Percentiles rank a stretch among this genome's conserved stretches.
Conservation (phyloP, 2,797 vertebrate species). For the Prionace glauca region DNA sequence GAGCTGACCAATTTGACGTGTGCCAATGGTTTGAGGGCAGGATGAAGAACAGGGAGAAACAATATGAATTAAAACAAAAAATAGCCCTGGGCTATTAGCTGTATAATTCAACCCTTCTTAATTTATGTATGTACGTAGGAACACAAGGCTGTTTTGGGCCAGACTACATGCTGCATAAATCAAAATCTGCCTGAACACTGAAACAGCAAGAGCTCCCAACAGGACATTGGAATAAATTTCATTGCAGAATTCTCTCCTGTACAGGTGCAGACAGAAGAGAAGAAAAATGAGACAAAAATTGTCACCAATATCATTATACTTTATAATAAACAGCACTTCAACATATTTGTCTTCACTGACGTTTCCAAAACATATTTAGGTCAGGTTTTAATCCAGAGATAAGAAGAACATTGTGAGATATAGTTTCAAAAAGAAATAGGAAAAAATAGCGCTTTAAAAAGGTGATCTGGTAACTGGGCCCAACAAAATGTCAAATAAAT, state of each 20-base stretch:
- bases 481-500: not conserved
- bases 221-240: not conserved
- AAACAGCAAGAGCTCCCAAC: not conserved
- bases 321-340: not conserved
- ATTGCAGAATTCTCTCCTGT: not conserved
- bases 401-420: not conserved
- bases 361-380: not conserved
- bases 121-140: not conserved
- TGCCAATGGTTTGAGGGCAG: too few relatives aligned
- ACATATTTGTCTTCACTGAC: not conserved
- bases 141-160: not conserved
- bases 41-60: not conserved
- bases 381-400: not conserved
- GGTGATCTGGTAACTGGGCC: not conserved
- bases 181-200: not conserved
- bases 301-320: not conserved
- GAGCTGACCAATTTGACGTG: not conserved
- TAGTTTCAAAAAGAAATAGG: not conserved
- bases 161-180: not conserved
- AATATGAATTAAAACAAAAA: not conserved
- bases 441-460: not conserved
- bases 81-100: too few relatives aligned
- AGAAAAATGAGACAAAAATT: not conserved
- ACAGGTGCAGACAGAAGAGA: not conserved
- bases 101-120: not conserved